phyloP scores from a whole-genome alignment of 2,888 invertebrate genomes.

The Tenthredo livida region DNA sequence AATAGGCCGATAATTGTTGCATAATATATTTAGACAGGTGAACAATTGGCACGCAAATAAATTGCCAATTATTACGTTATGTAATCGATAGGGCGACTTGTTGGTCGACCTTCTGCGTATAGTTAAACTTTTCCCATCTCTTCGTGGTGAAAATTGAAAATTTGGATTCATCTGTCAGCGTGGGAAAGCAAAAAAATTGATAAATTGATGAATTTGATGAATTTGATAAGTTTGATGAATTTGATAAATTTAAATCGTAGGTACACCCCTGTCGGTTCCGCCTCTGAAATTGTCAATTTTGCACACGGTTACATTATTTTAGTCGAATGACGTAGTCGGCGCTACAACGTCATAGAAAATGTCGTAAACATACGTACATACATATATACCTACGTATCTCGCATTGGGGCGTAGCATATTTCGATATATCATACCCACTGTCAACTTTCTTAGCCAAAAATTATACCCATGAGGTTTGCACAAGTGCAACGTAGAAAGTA shows the following conservation, averaged over 20 bases:
- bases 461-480: neutral
- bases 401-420: neutral
- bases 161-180: too few relatives aligned
- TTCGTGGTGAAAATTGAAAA: neutral
- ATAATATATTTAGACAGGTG: neutral
- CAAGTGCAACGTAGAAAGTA: neutral
- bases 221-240: neutral
- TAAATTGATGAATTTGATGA: neutral
- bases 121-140: neutral
- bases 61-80: constrained; percentile 12
- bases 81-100: neutral
- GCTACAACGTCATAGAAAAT: constrained; percentile 53
- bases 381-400: neutral
- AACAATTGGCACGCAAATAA: neutral
- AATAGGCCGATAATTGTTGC: neutral
- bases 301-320: constrained; percentile 58
- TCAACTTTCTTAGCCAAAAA: constrained; percentile 14
- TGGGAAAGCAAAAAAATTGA: too few relatives aligned
- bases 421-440: neutral
- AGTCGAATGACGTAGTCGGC: constrained; percentile 56
- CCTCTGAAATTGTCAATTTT: constrained; percentile 49
- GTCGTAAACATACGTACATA: constrained; percentile 57
- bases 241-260: neutral
- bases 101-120: neutral
- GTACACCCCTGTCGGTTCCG: neutral